phyloP scores from a whole-genome alignment of 2,888 invertebrate genomes.

The Timandra comae region DNA sequence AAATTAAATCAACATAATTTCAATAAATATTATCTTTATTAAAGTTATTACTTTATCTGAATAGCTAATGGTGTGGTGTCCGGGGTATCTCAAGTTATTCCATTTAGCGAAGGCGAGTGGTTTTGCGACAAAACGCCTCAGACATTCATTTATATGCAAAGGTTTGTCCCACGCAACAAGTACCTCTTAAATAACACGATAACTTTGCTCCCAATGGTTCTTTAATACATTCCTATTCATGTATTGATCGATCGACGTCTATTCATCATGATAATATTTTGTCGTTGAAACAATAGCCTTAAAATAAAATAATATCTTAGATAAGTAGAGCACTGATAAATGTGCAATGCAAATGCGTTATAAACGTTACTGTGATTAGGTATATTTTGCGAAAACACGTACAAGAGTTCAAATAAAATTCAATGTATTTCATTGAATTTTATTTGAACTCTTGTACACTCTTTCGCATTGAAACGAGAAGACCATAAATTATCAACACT shows the following conservation, averaged over 20 bases:
- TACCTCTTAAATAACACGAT: slow-evolving; percentile 43
- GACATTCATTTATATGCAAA: slow-evolving; percentile 48
- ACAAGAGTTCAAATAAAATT: no score
- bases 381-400: no score
- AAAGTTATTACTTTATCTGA: no score
- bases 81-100: no score
- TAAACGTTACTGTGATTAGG: slow-evolving; percentile 17
- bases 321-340: slow-evolving; percentile 16
- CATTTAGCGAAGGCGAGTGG: slow-evolving; percentile 38
- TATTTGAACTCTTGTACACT: no score
- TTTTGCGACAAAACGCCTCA: slow-evolving; percentile 48
- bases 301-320: slow-evolving; percentile 14
- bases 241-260: slow-evolving; percentile 25
- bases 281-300: slow-evolving; percentile 14
- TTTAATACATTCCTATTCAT: slow-evolving; percentile 18
- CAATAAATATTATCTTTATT: no score
- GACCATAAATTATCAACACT: no score
- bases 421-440: no score
- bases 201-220: slow-evolving; percentile 14
- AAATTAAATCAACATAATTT: no score
- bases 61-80: no score
- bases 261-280: slow-evolving; percentile 21
- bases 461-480: no score
- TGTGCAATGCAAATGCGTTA: slow-evolving; percentile 19
- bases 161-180: slow-evolving; percentile 58